Conservation (phyloP, 2,888 invertebrate species). For the Caenorhabditis sp. region DNA sequence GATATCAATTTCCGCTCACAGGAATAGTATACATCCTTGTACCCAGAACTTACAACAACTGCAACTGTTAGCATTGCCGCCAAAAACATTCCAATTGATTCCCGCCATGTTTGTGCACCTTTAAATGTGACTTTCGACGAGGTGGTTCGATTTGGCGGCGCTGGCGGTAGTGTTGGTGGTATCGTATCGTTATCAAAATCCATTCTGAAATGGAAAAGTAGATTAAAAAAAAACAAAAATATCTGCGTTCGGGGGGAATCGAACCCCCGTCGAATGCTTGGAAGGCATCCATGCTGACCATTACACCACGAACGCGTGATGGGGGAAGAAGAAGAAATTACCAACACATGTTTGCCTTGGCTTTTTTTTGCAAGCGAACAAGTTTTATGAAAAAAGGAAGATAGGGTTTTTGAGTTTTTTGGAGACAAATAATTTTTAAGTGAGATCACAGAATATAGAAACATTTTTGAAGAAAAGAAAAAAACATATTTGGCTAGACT, state of each 20-base stretch:
- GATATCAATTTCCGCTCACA: background rate
- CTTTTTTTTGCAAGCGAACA: background rate
- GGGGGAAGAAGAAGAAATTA: background rate
- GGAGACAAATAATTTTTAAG: too few species aligned
- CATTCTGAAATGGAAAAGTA: slow-evolving; percentile 2
- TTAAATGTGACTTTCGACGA: slow-evolving; percentile 43
- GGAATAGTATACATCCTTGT: background rate
- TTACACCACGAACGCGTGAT: slow-evolving; percentile 51
- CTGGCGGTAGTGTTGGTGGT: slow-evolving; percentile 21
- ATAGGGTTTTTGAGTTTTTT: too few species aligned
- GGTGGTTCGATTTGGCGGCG: slow-evolving; percentile 26
- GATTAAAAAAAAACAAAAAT: background rate
- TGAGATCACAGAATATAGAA: too few species aligned
- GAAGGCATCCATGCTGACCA: slow-evolving; percentile 57
- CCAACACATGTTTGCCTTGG: background rate
- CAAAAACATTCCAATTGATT: slow-evolving; percentile 60
- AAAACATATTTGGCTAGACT: too few species aligned
- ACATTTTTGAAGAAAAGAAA: too few species aligned
- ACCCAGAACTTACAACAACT: slow-evolving; percentile 47
- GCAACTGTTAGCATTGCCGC: slow-evolving; percentile 45
- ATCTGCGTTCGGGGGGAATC: slow-evolving; percentile 52
- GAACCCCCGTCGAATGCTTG: slow-evolving; percentile 57
- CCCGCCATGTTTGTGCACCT: slow-evolving; percentile 59
- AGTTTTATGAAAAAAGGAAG: background rate
- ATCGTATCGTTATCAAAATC: slow-evolving; percentile 19